phyloP scores from a whole-genome alignment of 2,113 vertebrate species.

The Xyliphius kryptos region DNA sequence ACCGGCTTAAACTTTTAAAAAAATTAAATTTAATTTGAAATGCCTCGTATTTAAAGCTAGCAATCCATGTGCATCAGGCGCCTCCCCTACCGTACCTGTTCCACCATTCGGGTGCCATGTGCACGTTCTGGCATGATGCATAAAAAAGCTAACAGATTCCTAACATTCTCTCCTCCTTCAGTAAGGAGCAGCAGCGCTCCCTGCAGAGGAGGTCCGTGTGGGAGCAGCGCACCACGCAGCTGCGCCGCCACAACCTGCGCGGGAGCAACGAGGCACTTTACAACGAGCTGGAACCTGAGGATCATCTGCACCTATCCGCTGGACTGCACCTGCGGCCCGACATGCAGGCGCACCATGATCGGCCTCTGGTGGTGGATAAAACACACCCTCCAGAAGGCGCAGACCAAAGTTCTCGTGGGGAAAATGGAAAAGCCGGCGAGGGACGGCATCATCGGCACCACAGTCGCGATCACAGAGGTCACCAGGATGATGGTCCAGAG shows the following conservation, averaged over 20 bases:
- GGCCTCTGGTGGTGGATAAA: slow-evolving; percentile 73
- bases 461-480: slow-evolving; percentile 60
- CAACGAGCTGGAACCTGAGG: slow-evolving; percentile 86
- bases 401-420: slow-evolving; percentile 69
- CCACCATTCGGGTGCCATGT: too few relatives aligned
- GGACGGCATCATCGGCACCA: slow-evolving; percentile 66
- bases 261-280: slow-evolving; percentile 87
- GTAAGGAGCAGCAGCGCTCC: slow-evolving; percentile 83
- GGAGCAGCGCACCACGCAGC: slow-evolving; percentile 93
- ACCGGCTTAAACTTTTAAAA: too few relatives aligned
- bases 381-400: slow-evolving; percentile 33
- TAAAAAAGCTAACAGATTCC: slow-evolving; percentile 9
- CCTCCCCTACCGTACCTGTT: too few relatives aligned
- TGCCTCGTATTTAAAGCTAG: too few relatives aligned
- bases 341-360: slow-evolving; percentile 88
- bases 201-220: slow-evolving; percentile 85
- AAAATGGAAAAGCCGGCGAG: slow-evolving; percentile 36
- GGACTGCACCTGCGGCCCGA: slow-evolving; percentile 82
- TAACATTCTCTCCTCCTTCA: slow-evolving; percentile 45
- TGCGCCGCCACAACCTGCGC: slow-evolving; percentile 84
- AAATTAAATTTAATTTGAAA: too few relatives aligned
- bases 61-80: too few relatives aligned
- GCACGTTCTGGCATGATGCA: neutral
- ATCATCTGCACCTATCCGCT: slow-evolving; percentile 71
- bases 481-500: slow-evolving; percentile 62